Evolutionary conservation across 35 echinoderm and acorn worm genomes (phyloP).

Genomic region (Amphiura filiformis): DNA sequence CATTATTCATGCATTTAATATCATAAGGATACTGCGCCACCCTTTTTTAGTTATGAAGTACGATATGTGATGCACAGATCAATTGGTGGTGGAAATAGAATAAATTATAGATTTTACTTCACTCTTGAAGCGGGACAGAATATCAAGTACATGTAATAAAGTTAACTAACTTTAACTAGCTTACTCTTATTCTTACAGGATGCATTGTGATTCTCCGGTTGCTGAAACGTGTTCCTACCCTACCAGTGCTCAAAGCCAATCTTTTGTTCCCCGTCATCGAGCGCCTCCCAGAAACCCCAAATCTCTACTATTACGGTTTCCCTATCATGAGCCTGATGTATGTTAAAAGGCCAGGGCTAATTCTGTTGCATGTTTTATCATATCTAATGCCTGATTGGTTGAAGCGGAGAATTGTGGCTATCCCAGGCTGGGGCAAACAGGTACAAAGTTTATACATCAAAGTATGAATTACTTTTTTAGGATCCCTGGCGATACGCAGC

Average conservation of each 20-base stretch:
- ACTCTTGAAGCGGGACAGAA: no score
- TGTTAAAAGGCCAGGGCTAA: conserved; percentile 7
- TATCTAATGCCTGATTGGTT: conserved; percentile 42
- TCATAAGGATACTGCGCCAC: no score
- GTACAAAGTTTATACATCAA: neutral
- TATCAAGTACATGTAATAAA: no score
- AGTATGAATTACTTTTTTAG: no score
- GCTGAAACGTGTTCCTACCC: conserved; percentile 27
- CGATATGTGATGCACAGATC: no score
- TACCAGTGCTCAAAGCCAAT: conserved; percentile 42
- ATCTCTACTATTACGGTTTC: conserved; percentile 12
- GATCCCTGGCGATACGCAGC: no score
- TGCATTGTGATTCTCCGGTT: conserved; percentile 59
- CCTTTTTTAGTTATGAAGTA: no score
- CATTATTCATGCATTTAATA: no score
- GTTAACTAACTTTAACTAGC: no score
- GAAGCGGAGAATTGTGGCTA: conserved; percentile 16
- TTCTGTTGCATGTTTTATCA: neutral
- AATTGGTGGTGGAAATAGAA: no score
- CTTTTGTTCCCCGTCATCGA: conserved; percentile 55
- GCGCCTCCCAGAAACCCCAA: conserved; percentile 41
- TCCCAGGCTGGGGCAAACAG: neutral
- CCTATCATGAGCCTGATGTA: conserved; percentile 20
- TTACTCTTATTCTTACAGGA: no score
- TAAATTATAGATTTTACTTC: no score